Evolutionary conservation across 2,113 vertebrate species (phyloP).

Genomic region (Vidua macroura): DNA sequence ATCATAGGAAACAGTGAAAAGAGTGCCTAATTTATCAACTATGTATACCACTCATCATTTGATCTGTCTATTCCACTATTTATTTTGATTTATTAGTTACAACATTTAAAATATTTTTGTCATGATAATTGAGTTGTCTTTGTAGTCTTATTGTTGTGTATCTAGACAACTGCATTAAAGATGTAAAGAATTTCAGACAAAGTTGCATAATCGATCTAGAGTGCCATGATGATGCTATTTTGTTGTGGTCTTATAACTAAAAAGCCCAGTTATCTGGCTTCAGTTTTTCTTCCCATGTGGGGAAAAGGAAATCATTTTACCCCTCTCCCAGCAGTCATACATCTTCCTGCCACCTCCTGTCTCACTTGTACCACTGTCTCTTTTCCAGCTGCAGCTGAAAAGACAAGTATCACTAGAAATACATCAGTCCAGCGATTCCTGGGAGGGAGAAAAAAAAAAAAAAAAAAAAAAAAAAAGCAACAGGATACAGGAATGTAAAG

Average conservation of each 20-base stretch:
- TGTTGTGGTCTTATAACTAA: neutral
- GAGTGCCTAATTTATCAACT: neutral
- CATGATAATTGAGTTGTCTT: neutral
- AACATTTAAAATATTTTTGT: neutral
- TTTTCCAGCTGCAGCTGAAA: neutral
- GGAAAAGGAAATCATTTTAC: neutral
- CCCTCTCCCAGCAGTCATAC: neutral
- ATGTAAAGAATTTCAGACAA: neutral
- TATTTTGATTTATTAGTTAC: neutral
- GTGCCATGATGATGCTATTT: neutral
- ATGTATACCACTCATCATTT: neutral
- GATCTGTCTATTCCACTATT: neutral
- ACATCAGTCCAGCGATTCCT: neutral
- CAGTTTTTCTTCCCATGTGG: neutral
- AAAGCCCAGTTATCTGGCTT: neutral
- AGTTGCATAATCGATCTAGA: neutral
- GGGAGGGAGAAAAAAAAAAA: neutral
- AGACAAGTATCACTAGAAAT: neutral
- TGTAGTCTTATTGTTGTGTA: neutral
- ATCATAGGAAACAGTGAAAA: neutral
- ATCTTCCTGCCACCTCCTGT: neutral
- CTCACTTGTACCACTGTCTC: neutral
- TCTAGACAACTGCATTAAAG: neutral
- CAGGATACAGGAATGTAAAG: neutral
- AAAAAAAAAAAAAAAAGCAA: neutral